phyloP scores from a whole-genome alignment of 2,113 vertebrate genomes.

The Myanophis thanlyinensis region DNA sequence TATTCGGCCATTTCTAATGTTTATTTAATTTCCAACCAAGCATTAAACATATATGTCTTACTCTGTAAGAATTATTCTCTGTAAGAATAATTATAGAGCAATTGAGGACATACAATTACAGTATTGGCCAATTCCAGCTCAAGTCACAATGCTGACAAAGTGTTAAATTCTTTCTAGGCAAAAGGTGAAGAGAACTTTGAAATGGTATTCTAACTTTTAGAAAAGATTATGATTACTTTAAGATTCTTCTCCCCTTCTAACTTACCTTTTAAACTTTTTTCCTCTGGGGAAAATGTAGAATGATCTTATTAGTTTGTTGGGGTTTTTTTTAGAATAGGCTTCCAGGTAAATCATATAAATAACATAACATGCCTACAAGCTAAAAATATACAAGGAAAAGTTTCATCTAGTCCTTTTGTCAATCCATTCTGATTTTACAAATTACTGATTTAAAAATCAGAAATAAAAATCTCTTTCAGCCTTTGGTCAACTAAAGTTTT shows the following conservation, averaged over 20 bases:
- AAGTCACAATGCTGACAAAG: not conserved
- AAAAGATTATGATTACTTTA: not conserved
- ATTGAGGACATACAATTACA: not conserved
- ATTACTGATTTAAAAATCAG: constrained; percentile 17
- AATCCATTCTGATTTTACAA: not conserved
- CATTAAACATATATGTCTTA: not conserved
- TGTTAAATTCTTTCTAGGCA: not conserved
- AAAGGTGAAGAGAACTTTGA: not conserved
- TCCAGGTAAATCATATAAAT: not conserved
- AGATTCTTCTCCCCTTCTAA: not conserved
- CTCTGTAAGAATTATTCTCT: not conserved
- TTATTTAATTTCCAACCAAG: not conserved
- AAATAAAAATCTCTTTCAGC: not conserved
- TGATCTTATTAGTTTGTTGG: not conserved
- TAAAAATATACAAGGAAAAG: not conserved
- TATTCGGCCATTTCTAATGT: not conserved
- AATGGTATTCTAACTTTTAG: not conserved
- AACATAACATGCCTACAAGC: not conserved
- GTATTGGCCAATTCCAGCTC: not conserved
- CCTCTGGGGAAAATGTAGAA: not conserved
- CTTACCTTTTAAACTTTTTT: not conserved
- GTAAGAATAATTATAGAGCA: not conserved
- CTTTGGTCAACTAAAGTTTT: constrained; percentile 36
- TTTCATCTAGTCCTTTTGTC: not conserved
- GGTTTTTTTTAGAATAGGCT: not conserved